A percentile compares a stretch with the other conserved stretches of the same genome.
Evolutionary conservation across 2,113 vertebrate species (phyloP).

Genomic region (Clarias gariepinus): DNA sequence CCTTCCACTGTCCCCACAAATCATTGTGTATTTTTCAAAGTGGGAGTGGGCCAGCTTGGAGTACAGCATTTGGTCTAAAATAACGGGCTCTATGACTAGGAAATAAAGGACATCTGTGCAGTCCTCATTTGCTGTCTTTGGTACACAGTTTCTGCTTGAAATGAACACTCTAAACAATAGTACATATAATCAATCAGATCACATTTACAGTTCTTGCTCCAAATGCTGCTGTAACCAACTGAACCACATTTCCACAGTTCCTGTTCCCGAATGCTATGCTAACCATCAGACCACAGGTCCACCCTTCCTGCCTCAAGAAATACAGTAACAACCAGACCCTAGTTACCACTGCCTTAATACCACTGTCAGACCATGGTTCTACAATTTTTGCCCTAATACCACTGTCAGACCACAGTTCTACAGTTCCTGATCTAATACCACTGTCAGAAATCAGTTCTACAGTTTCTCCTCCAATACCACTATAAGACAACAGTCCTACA

Average conservation of each 20-base stretch:
- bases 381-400: background rate
- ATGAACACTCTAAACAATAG: background rate
- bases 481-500: background rate
- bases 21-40: background rate
- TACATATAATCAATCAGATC: background rate
- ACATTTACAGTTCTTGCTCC: background rate
- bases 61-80: background rate
- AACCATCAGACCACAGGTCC: background rate
- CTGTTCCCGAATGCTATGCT: no score
- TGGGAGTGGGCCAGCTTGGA: background rate
- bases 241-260: background rate
- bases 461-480: background rate
- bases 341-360: background rate
- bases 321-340: background rate
- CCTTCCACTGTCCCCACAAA: background rate
- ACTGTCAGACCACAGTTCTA: background rate
- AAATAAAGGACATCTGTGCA: background rate
- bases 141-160: background rate
- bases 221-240: background rate
- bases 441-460: background rate
- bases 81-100: background rate
- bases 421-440: background rate
- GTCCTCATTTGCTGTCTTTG: background rate
- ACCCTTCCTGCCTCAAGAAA: background rate
- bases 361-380: background rate